Percentiles rank a stretch among this genome's conserved stretches.
These are phyloP conservation scores for Nasalis larvatus DNA, from an alignment of 2,113 vertebrate genomes.

Conservation along the genomic window DNA sequence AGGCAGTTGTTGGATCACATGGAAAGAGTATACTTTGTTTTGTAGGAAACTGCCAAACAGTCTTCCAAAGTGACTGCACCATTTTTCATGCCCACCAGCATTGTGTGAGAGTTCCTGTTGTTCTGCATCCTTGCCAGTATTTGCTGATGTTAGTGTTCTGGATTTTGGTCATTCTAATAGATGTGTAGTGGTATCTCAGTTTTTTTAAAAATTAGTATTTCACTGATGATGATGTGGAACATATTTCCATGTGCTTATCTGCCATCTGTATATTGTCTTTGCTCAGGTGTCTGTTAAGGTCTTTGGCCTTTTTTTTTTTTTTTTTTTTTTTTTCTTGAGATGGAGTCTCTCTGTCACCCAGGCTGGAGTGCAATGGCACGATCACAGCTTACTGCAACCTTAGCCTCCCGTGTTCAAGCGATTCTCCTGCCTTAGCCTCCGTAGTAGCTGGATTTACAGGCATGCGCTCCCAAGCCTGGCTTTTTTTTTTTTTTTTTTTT, in stretches of 20 bases:
- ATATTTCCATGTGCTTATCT: not conserved
- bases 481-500: too few relatives aligned
- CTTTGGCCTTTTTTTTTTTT: not conserved
- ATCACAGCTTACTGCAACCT: too few relatives aligned
- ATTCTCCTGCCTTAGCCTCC: too few relatives aligned
- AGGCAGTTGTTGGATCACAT: not conserved
- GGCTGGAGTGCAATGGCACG: too few relatives aligned
- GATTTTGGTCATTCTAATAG: not conserved
- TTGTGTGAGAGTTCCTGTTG: not conserved
- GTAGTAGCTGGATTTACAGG: too few relatives aligned
- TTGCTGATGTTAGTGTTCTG: not conserved
- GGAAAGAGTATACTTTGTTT: not conserved
- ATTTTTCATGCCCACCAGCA: not conserved
- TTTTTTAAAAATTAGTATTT: not conserved
- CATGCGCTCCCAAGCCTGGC: too few relatives aligned
- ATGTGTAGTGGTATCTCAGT: not conserved
- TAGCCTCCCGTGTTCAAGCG: accelerated
- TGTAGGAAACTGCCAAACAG: not conserved
- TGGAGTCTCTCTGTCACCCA: too few relatives aligned
- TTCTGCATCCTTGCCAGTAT: not conserved
- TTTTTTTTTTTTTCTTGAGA: too few relatives aligned
- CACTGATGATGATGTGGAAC: not conserved
- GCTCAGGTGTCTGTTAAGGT: not conserved
- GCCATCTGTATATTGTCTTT: not conserved
- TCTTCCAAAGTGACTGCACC: not conserved